These are phyloP conservation scores for Meleagris gallopavo DNA, from an alignment of 2,113 vertebrate species.

Conservation along the genomic window DNA sequence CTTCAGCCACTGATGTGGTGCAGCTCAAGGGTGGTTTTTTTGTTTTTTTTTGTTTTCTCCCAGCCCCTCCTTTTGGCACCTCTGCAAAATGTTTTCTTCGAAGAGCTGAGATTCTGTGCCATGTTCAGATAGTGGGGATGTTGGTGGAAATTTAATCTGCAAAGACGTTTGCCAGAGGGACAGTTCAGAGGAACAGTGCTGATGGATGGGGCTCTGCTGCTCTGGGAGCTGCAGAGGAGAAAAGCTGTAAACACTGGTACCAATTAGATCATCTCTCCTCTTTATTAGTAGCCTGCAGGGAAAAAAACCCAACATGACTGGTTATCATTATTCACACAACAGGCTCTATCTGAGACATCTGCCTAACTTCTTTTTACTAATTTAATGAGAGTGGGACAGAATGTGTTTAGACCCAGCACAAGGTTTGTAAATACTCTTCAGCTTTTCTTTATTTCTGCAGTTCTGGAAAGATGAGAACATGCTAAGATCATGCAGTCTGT, in stretches of 20 bases:
- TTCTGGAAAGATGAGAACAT: constrained; percentile 49
- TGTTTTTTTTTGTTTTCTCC: neutral
- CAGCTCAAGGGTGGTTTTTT: neutral
- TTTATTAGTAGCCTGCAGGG: constrained; percentile 16
- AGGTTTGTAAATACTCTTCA: constrained; percentile 19
- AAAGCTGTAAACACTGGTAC: constrained; percentile 24
- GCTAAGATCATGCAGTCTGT: constrained; percentile 20
- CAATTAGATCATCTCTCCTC: constrained; percentile 20
- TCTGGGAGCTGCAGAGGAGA: constrained; percentile 12
- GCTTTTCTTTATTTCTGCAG: constrained; percentile 14
- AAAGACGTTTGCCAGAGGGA: neutral
- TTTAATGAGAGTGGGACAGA: constrained; percentile 29
- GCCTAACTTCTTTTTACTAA: constrained; percentile 30
- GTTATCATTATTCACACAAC: constrained; percentile 53
- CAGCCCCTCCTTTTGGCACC: neutral
- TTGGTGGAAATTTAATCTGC: neutral
- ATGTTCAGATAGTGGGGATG: neutral
- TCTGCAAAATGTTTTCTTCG: neutral
- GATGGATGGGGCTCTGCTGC: neutral
- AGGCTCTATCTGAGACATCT: constrained; percentile 59
- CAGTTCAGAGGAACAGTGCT: neutral
- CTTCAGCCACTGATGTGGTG: neutral
- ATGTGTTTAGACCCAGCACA: constrained; percentile 13
- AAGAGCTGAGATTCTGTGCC: neutral
- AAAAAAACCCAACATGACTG: neutral